These are phyloP conservation scores for Anthoscopus minutus DNA, from an alignment of 2,113 vertebrate genomes.

Conservation along the genomic window DNA sequence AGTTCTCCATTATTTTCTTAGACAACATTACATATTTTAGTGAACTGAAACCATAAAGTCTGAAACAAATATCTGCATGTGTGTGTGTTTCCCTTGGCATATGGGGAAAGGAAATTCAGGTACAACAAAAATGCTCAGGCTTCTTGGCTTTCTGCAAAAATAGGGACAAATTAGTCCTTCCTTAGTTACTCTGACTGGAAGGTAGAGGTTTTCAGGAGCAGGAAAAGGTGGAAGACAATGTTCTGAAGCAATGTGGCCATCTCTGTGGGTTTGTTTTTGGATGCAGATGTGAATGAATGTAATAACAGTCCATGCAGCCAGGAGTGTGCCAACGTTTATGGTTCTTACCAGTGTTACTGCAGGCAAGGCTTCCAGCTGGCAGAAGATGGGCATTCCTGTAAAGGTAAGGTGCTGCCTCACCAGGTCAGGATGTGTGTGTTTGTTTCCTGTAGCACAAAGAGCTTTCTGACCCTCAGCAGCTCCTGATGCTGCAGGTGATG, in stretches of 20 bases:
- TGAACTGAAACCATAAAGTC: background rate
- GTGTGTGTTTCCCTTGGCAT: background rate
- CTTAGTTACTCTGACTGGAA: background rate
- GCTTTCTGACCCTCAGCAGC: background rate
- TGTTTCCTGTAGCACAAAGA: background rate
- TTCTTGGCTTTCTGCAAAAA: background rate
- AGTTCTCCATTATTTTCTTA: background rate
- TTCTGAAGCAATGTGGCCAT: background rate
- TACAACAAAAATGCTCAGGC: background rate
- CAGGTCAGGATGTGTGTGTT: background rate
- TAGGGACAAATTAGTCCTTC: background rate
- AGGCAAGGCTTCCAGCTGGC: conserved; percentile 87
- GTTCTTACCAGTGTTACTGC: conserved; percentile 95
- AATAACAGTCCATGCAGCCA: conserved; percentile 84
- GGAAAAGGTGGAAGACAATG: background rate
- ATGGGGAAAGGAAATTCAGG: background rate
- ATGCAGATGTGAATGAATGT: conserved; percentile 88
- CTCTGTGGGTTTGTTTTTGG: conserved; percentile 15
- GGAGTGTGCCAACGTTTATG: conserved; percentile 91
- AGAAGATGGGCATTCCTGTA: conserved; percentile 86
- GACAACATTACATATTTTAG: background rate
- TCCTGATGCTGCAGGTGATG: background rate
- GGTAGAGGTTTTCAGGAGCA: background rate
- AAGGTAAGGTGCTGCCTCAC: conserved; percentile 69
- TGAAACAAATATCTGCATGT: background rate